Evolutionary conservation across 2,113 vertebrate genomes (phyloP).

Genomic region (Daphoenositta chrysoptera): DNA sequence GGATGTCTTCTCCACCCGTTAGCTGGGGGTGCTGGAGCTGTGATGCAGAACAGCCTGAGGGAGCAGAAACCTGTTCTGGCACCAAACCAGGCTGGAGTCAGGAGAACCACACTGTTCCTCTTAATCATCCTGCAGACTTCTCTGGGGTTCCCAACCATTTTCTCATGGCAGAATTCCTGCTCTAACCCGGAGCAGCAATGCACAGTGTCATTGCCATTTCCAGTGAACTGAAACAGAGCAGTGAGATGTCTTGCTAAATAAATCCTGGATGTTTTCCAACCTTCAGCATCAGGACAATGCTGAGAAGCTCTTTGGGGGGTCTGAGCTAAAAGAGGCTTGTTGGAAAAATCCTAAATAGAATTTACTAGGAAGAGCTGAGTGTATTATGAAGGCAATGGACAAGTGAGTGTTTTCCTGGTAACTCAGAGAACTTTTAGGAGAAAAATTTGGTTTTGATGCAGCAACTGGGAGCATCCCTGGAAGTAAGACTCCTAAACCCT

Average conservation of each 20-base stretch:
- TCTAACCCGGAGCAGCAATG: background rate
- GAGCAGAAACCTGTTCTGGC: background rate
- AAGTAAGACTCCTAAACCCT: background rate
- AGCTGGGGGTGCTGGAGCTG: background rate
- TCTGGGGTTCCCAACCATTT: background rate
- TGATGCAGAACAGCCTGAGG: background rate
- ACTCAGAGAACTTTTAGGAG: background rate
- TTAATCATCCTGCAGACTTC: background rate
- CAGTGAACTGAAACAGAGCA: background rate
- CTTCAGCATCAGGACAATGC: background rate
- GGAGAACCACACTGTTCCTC: background rate
- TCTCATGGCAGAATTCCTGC: background rate
- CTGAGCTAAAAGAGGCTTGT: background rate
- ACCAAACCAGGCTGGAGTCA: background rate
- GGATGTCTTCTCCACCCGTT: background rate
- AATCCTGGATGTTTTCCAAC: background rate
- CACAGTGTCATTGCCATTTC: background rate
- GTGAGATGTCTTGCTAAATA: background rate
- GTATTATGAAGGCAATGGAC: rapidly evolving
- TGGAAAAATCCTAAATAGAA: background rate
- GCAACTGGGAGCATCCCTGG: background rate
- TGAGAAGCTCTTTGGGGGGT: background rate
- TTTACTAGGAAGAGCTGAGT: background rate
- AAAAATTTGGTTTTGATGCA: background rate
- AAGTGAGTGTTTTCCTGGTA: background rate